Evolutionary conservation across 2,113 vertebrate genomes (phyloP).

Genomic region (Struthio camelus): DNA sequence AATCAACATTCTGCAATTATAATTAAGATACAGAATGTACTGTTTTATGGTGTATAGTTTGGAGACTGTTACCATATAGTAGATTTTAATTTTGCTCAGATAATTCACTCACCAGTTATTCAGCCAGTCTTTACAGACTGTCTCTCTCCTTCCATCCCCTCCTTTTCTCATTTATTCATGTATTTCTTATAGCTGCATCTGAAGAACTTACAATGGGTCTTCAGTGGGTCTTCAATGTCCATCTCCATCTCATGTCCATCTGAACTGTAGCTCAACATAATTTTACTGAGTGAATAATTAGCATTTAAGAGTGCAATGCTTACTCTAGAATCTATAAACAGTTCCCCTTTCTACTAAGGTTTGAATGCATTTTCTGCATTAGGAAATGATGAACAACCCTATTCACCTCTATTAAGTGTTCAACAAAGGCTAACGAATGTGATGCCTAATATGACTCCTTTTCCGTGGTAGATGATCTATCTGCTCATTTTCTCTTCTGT

Average conservation of each 20-base stretch:
- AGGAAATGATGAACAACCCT: background rate
- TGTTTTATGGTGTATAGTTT: background rate
- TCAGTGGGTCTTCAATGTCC: no score
- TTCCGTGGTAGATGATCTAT: background rate
- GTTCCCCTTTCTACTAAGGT: background rate
- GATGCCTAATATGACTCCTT: background rate
- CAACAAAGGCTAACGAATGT: background rate
- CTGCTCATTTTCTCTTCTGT: background rate
- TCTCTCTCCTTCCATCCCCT: background rate
- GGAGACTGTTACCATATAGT: background rate
- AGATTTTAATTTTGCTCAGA: background rate
- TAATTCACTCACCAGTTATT: background rate
- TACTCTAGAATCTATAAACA: background rate
- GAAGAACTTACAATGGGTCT: background rate
- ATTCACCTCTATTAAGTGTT: background rate
- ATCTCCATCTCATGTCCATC: background rate
- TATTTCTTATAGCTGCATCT: background rate
- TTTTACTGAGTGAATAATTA: background rate
- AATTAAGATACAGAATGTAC: background rate
- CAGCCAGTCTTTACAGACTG: background rate
- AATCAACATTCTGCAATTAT: background rate
- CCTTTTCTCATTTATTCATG: background rate
- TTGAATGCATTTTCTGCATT: background rate
- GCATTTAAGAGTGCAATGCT: background rate
- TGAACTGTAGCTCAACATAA: background rate